Evolutionary conservation across 2,113 vertebrate genomes (phyloP).

Genomic region (Pseudopipra pipra): DNA sequence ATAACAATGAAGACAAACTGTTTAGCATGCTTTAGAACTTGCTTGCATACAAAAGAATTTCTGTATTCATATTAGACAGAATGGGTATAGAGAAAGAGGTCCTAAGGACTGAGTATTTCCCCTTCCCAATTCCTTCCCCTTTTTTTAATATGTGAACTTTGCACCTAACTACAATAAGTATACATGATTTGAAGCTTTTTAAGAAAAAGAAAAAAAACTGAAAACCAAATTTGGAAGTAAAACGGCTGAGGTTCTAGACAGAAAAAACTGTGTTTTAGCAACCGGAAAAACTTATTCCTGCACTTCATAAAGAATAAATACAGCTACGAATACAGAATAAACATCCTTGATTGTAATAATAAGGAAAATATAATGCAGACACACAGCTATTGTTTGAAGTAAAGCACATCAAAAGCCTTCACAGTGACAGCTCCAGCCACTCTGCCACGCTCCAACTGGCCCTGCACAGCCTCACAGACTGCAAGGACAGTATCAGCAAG

Average conservation of each 20-base stretch:
- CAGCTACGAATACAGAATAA: background rate
- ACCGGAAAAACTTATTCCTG: background rate
- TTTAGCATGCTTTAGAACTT: background rate
- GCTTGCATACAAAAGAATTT: background rate
- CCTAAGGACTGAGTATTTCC: background rate
- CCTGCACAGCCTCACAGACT: rapidly evolving
- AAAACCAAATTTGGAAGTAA: background rate
- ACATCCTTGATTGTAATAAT: background rate
- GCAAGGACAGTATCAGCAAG: background rate
- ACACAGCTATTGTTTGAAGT: background rate
- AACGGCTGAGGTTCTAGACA: background rate
- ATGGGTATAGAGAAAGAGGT: background rate
- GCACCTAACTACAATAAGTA: background rate
- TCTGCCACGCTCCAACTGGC: background rate
- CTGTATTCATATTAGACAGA: background rate
- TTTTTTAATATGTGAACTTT: background rate
- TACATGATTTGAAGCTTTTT: background rate
- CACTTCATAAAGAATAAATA: background rate
- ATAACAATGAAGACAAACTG: background rate
- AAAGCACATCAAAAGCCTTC: background rate
- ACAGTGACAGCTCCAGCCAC: background rate
- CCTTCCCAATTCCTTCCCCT: background rate
- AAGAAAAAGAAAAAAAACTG: background rate
- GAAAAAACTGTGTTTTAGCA: background rate
- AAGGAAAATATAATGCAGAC: background rate